phyloP scores from a whole-genome alignment of 2,797 vertebrate species.

The Onychomys arenicola region DNA sequence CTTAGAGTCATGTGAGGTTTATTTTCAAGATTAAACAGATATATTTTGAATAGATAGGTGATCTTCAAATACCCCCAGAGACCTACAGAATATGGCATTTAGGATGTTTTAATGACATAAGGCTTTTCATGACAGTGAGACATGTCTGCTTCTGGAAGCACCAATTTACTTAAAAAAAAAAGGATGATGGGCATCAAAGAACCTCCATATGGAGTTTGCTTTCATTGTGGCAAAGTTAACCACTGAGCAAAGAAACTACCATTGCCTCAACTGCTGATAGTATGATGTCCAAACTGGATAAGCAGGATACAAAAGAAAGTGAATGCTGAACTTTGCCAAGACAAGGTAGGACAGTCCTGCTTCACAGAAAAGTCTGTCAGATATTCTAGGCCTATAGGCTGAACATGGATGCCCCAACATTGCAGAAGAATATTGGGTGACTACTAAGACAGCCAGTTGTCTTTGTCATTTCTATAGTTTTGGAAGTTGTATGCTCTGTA shows the following conservation, averaged over 20 bases:
- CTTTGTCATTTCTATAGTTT: too few species aligned
- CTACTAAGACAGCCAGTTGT: too few species aligned
- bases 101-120: neutral
- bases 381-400: too few species aligned
- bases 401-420: too few species aligned
- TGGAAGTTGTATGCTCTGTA: too few species aligned
- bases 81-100: neutral
- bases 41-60: neutral
- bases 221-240: neutral
- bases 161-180: neutral
- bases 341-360: neutral
- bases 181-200: neutral
- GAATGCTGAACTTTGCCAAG: neutral
- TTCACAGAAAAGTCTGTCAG: too few species aligned
- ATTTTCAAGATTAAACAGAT: neutral
- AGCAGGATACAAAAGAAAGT: neutral
- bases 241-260: neutral
- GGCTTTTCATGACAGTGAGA: neutral
- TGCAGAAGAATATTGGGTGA: too few species aligned
- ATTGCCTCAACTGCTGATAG: neutral
- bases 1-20: neutral
- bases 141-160: neutral
- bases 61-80: neutral
- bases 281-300: neutral
- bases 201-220: neutral